phyloP scores from a whole-genome alignment of 1,140 invertebrate species.

The Nephila pilipes region DNA sequence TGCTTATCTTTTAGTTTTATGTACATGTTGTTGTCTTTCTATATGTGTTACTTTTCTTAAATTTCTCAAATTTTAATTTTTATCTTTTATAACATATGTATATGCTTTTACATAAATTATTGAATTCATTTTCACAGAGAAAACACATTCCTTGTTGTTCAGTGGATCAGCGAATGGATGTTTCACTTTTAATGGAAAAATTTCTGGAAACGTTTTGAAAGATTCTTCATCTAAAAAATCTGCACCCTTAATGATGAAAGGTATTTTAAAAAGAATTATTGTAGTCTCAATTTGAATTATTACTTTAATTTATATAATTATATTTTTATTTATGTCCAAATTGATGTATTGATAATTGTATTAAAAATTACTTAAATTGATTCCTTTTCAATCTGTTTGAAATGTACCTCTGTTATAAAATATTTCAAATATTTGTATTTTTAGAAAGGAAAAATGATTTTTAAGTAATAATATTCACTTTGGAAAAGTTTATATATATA shows the following conservation, averaged over 20 bases:
- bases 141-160: not conserved
- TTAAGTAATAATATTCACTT: no score
- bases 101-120: not conserved
- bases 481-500: no score
- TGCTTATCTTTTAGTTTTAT: no score
- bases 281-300: not conserved
- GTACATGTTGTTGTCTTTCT: no score
- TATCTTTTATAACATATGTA: not conserved
- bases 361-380: no score
- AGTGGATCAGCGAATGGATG: not conserved
- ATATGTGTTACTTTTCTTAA: no score
- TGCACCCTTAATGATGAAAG: not conserved
- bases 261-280: not conserved
- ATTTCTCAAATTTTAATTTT: no score
- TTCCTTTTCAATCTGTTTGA: no score
- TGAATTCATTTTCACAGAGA: constrained; percentile 44
- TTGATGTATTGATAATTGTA: not conserved
- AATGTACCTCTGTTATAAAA: no score
- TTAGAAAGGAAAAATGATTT: no score
- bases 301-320: no score
- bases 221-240: not conserved
- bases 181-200: not conserved
- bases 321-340: not conserved
- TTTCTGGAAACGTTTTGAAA: not conserved
- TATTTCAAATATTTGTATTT: no score